Base-by-base conservation (phyloP, 2,113 vertebrate genomes). In the Rhinoderma darwinii region DNA sequence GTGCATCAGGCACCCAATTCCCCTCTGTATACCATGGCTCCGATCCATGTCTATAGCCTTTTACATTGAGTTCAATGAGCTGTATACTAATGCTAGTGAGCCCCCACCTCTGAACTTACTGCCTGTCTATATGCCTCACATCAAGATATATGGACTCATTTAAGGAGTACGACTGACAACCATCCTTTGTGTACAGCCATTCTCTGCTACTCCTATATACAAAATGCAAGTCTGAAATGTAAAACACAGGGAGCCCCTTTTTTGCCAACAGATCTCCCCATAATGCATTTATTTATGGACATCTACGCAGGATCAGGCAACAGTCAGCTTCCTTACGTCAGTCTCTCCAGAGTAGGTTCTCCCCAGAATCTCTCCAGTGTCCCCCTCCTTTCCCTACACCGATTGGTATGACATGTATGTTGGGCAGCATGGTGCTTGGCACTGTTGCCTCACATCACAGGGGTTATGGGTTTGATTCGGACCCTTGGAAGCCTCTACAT, bases 271-370 rank as follows among this genome's bases (percentile, higher is more conserved):
- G 41, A 11, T 39, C 18, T 47, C 37, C 17, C 35, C 22, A 63
- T 43, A 37, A n/a, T n/a, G 15, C 14, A 54, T 32, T 3, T 43
- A 63, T 63, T 30, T 82, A 30, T 50, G 44, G 54, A 35, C n/a
- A 54, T 80, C 41, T 44, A 47, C 47, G 15, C 17, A 80, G 75
- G 10, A 35, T 32, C 27, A 81, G 61, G 27, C 14, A 78, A 18
- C 15, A 59, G 80, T 82, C 59, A 82, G n/a, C 39, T 44, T 10
- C 18, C 35, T n/a, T 35, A 82, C 41, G 15, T 50, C 61, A 70
- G 10, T 56, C 7, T 37, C 27, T 56, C 9, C 76, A 79, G n/a
- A 79, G 47, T 66, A 27, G 59, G 59, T 8, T 83, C 81, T 37
- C 81, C 41, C 61, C 27, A 32, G 59, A 70, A 32, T 68, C 56